Base-by-base conservation (phyloP, 2,113 vertebrate species). In the Rhinoderma darwinii region DNA sequence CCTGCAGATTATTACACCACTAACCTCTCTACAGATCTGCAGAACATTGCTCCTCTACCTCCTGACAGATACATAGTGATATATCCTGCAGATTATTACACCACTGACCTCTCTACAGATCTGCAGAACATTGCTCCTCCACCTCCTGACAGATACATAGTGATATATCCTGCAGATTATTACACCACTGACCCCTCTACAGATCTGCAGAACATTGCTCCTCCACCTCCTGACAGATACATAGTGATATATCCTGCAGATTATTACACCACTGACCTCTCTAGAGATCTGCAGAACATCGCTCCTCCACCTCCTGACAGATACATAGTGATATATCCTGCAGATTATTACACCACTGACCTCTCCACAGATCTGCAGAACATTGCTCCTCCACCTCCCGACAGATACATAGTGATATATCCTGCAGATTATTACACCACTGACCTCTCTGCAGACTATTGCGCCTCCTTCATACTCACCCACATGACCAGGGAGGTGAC, bases 401-500 rank as follows among this genome's bases (percentile, higher is more conserved):
- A 56, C 17, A 37, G 17, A 15, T 68, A 70, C 66, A 6, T 0
- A 37, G 32, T 32, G 32, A 37, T 11, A 35, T 15, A 70, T 39
- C 9, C 66, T 70, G 66, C 66, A 70, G 66, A 39, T 4, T 39
- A 70, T 70, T 14, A 14, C 66, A 70, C 9, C n/a, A n/a, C n/a
- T n/a, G n/a, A n/a, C n/a, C n/a, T n/a, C n/a, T n/a, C n/a, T n/a
- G n/a, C n/a, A n/a, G n/a, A n/a, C n/a, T n/a, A n/a, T n/a, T n/a
- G n/a, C n/a, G n/a, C n/a, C 6, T 47, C 66, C 6, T 1, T 22
- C 17, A 18, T 56, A 95, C 96, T 96, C 84, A 99, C 97, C 97
- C 97, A 97, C 44, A 95, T 95, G 82, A 91, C 88, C 66, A 97
- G 1, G 0, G 95, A 94, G 0, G 96, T 97, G 72, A 96, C 90